Evolutionary conservation across 2,797 vertebrate genomes (phyloP), one percentile per base, ranked within the genome.

Genomic region (Notoglanidium macrostoma): DNA sequence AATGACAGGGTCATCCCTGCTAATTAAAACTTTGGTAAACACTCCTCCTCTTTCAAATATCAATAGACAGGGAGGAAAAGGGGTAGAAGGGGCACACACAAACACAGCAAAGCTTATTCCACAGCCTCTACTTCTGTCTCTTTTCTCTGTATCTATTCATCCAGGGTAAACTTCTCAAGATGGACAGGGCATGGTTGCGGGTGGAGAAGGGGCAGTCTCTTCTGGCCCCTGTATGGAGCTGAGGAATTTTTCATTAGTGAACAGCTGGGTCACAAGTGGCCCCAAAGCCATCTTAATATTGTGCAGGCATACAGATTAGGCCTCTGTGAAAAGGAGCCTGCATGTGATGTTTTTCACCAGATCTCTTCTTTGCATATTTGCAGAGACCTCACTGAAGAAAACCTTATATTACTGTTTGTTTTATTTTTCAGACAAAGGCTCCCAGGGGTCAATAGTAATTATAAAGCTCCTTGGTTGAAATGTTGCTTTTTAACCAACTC

Each of bases 191-290:
- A 92, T 92, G 94, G 93, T 93, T 92, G 80, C 84, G 90, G 93
- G 90, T 92, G 92, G 92, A 93, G 92, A 92, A 91, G 21, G 49
- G 80, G 63, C 89, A 73, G 84, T 79, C 54, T 95, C 95, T 94
- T 93, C 93, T 96, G 96, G 97, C 96, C 97, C 95, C 95, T 94
- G 95, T 95, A 95, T 95, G 92, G 95, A 97, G 96, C 97, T 94
- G 94, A 97, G 97, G 97, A 99, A 98, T 99, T 98, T 98, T 98
- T 98, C 97, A 98, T 98, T 99, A 99, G 98, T 96, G 97, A 97
- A 97, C 97, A 98, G 97, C 97, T 98, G 97, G 97, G 97, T 97
- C 96, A 97, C 97, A 97, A 96, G 96, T 96, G 95, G 95, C 96
- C 97, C 97, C 97, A 98, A 97, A 98, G 96, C 97, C 95, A 92